Conservation (phyloP, 2,797 vertebrate genomes). For the Trachurus trachurus region DNA sequence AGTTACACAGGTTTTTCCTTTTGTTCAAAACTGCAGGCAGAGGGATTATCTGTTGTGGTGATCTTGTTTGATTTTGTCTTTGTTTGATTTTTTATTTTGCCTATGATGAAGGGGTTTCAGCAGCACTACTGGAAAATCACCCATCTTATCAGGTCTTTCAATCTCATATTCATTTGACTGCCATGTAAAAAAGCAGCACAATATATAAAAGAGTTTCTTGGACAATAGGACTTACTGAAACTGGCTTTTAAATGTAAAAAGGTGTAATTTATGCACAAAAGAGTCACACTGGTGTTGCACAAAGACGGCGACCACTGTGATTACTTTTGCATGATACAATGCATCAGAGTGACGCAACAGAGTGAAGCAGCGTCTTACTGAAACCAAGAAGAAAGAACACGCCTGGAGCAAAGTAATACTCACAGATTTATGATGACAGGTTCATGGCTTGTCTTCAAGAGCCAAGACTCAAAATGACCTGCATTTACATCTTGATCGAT, state of each 20-base stretch:
- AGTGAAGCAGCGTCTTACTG: background rate
- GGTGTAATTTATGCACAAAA: too few species aligned
- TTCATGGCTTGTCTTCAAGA: constrained; percentile 3
- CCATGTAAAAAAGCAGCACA: background rate
- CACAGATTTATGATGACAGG: background rate
- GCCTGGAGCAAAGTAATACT: background rate
- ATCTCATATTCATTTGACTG: constrained; percentile 10
- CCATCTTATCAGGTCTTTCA: background rate
- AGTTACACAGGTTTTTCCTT: background rate
- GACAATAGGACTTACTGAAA: background rate
- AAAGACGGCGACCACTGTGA: background rate
- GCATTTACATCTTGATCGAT: background rate
- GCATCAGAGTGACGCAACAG: constrained; percentile 4
- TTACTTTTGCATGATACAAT: background rate
- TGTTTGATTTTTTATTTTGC: too few species aligned
- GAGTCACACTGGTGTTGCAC: too few species aligned
- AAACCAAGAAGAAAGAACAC: constrained; percentile 3
- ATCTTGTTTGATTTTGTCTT: background rate
- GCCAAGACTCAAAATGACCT: background rate
- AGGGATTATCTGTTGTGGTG: background rate
- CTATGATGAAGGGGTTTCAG: background rate
- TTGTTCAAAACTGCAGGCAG: background rate
- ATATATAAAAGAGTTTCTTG: background rate
- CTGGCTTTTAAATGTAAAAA: background rate
- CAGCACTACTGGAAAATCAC: background rate